These are phyloP conservation scores for Deilephila porcellus DNA, from an alignment of 2,888 invertebrate genomes.

Conservation along the genomic window DNA sequence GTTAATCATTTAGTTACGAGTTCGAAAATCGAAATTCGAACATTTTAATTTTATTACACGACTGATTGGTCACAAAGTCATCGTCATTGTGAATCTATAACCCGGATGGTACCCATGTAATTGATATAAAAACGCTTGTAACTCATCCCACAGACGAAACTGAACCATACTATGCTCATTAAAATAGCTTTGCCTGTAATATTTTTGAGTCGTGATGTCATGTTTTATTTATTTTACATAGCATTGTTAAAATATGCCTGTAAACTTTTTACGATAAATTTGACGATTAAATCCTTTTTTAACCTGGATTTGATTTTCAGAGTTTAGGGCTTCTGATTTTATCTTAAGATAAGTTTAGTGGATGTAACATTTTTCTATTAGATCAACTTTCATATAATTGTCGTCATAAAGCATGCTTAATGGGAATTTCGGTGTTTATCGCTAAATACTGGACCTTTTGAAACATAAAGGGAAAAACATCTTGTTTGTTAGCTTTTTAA, in stretches of 20 bases:
- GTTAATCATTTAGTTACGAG: constrained; percentile 11
- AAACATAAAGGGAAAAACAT: no score
- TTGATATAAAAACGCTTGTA: constrained; percentile 13
- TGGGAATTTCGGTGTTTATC: no score
- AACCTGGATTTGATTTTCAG: no score
- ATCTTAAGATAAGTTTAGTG: no score
- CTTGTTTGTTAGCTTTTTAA: no score
- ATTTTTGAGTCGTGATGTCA: neutral
- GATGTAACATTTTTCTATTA: no score
- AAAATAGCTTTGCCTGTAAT: neutral
- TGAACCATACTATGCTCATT: constrained; percentile 5
- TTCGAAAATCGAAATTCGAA: constrained; percentile 3
- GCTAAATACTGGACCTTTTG: no score
- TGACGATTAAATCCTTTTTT: no score
- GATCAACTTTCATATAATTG: no score
- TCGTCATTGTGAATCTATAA: constrained; percentile 20
- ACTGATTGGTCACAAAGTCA: constrained; percentile 17
- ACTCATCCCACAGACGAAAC: neutral
- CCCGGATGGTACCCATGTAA: constrained; percentile 24
- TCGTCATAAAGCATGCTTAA: no score
- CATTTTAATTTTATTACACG: constrained; percentile 12
- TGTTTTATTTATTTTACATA: neutral
- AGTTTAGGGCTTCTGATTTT: no score
- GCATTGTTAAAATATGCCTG: neutral
- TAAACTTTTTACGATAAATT: neutral